phyloP scores from a whole-genome alignment of 2,888 invertebrate species.

The Podotricha telesiphe region DNA sequence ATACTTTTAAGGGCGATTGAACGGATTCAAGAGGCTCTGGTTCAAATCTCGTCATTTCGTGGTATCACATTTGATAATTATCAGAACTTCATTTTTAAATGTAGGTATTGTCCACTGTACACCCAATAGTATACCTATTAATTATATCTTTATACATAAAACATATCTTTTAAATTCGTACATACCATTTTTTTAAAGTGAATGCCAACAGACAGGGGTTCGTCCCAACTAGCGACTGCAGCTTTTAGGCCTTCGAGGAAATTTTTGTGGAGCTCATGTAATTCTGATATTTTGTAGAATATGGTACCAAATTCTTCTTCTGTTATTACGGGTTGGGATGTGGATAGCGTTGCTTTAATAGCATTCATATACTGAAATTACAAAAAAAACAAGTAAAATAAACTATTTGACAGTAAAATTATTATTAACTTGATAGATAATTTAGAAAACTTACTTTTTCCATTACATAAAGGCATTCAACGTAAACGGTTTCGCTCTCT shows the following conservation, averaged over 20 bases:
- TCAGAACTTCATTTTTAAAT: too few species aligned
- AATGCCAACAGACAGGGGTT: constrained; percentile 90
- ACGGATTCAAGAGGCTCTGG: too few species aligned
- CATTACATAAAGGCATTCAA: constrained; percentile 94
- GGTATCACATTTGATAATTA: too few species aligned
- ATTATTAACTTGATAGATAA: neutral
- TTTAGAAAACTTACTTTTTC: constrained; percentile 86
- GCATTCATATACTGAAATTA: constrained; percentile 92
- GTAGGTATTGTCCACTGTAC: too few species aligned
- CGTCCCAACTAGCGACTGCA: constrained; percentile 89
- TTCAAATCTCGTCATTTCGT: too few species aligned
- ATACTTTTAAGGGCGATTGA: too few species aligned
- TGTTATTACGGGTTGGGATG: constrained; percentile 94
- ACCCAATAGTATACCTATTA: too few species aligned
- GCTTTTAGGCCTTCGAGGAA: constrained; percentile 91
- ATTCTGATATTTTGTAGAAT: constrained; percentile 95
- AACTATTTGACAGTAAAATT: neutral
- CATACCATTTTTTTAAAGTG: constrained; percentile 92
- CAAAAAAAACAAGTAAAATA: neutral
- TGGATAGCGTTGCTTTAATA: constrained; percentile 92
- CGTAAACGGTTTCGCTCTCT: constrained; percentile 95
- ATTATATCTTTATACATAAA: too few species aligned
- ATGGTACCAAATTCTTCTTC: constrained; percentile 95
- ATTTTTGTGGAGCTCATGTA: constrained; percentile 91
- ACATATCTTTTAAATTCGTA: constrained; percentile 5